Evolutionary conservation across 2,113 vertebrate genomes (phyloP).

Genomic region (Lamprotornis superbus): DNA sequence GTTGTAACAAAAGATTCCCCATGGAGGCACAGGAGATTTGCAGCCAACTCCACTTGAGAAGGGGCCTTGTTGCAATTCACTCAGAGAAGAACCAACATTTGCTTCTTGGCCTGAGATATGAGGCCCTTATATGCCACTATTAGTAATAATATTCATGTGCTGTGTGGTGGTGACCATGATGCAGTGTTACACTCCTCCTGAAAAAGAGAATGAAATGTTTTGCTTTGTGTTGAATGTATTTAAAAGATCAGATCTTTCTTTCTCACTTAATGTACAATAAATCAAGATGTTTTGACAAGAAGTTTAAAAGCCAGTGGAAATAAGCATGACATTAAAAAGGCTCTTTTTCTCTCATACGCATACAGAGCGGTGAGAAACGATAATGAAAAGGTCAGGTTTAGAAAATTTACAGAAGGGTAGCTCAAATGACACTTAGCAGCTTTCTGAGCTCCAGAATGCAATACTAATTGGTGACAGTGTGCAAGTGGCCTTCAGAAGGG

Average conservation of each 20-base stretch:
- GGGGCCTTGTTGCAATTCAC: not conserved
- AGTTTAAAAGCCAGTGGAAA: slow-evolving; percentile 16
- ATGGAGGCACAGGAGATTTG: not conserved
- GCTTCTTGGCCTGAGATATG: not conserved
- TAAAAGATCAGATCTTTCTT: not conserved
- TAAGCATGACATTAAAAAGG: slow-evolving; percentile 14
- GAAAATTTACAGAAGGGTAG: slow-evolving; percentile 22
- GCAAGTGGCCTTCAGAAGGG: not conserved
- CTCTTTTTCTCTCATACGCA: not conserved
- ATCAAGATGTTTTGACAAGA: slow-evolving; percentile 1
- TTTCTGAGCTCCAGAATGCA: not conserved
- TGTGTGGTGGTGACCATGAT: not conserved
- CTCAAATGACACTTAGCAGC: not conserved
- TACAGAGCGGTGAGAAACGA: not conserved
- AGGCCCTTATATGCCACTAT: rapidly evolving
- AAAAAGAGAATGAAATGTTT: not conserved
- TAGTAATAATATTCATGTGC: not conserved
- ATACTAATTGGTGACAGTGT: slow-evolving; percentile 12
- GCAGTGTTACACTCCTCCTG: not conserved
- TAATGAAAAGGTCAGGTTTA: slow-evolving; percentile 49
- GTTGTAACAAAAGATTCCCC: not conserved
- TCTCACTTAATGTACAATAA: not conserved
- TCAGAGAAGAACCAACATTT: not conserved
- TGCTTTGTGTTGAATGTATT: not conserved
- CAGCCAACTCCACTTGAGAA: not conserved